Percentiles rank a stretch among this genome's conserved stretches.
phyloP scores from a whole-genome alignment of 1,140 invertebrate species.

The Caenorhabditis inopinata region DNA sequence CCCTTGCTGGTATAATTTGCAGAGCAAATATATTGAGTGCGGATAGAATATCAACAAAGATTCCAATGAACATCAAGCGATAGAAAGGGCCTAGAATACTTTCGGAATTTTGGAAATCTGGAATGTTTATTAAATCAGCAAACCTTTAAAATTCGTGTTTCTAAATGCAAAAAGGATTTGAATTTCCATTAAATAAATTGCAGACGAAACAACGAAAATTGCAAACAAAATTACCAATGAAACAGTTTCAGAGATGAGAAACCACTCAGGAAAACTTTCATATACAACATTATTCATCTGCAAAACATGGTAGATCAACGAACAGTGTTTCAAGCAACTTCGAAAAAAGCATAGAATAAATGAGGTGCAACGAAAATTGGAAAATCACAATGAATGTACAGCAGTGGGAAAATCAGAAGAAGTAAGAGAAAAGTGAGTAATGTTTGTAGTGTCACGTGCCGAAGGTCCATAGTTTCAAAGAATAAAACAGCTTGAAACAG shows the following conservation, averaged over 20 bases:
- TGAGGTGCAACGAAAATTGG: neutral
- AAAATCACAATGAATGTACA: conserved; percentile 5
- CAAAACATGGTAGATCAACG: neutral
- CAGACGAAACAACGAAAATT: neutral
- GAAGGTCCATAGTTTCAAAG: too few relatives aligned
- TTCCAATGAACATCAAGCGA: conserved; percentile 12
- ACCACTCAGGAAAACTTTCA: neutral
- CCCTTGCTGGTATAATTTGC: neutral
- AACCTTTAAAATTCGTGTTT: neutral
- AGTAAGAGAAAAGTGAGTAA: neutral
- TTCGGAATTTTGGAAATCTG: too few relatives aligned
- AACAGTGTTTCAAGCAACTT: too few relatives aligned
- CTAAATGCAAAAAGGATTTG: neutral
- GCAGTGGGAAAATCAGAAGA: neutral
- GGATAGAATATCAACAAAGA: neutral
- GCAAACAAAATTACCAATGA: neutral
- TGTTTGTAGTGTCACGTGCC: too few relatives aligned
- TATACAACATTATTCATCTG: conserved; percentile 9
- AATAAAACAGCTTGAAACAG: neutral
- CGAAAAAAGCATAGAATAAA: too few relatives aligned
- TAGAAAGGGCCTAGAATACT: neutral
- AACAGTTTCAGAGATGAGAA: neutral
- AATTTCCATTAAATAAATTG: neutral
- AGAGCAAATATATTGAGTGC: neutral
- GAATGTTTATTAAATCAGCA: too few relatives aligned